A percentile compares a stretch with the other conserved stretches of the same genome.
Conservation (phyloP, 2,888 invertebrate species). For the Meghimatium bilineatum region DNA sequence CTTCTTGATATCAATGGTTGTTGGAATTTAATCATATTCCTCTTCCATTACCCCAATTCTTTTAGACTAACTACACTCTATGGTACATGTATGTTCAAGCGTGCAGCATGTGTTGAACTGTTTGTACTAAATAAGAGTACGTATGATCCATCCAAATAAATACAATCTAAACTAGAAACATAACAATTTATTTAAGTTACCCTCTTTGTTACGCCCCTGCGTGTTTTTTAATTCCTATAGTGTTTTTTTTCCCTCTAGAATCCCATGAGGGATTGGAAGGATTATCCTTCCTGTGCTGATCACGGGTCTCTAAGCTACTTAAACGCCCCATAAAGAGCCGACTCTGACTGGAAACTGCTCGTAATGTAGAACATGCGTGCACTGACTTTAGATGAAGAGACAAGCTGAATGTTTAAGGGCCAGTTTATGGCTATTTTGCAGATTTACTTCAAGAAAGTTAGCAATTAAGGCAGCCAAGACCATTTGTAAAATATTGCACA, state of each 20-base stretch:
- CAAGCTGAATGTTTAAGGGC: not conserved
- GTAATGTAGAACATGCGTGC: conserved; percentile 24
- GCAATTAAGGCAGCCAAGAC: not conserved
- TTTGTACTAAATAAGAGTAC: too few species aligned
- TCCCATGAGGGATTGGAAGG: conserved; percentile 19
- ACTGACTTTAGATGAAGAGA: conserved; percentile 28
- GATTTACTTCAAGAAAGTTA: conserved; percentile 1
- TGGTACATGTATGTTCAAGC: too few species aligned
- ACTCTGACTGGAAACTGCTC: conserved; percentile 16
- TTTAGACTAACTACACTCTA: too few species aligned
- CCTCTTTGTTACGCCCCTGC: not conserved
- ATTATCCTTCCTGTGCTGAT: conserved; percentile 38
- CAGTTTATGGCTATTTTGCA: conserved; percentile 20
- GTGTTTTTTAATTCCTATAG: not conserved
- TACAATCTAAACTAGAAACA: too few species aligned
- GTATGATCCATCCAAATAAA: too few species aligned
- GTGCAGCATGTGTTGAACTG: too few species aligned
- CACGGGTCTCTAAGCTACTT: conserved; percentile 40
- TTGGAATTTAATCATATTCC: too few species aligned
- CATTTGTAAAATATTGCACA: not conserved
- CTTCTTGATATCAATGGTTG: too few species aligned
- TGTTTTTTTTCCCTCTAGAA: not conserved
- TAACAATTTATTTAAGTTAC: not conserved
- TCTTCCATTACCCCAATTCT: too few species aligned
- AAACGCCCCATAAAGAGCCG: conserved; percentile 10